These are phyloP conservation scores for Sarcophaga caerulescens DNA, from an alignment of 2,888 invertebrate genomes.

Conservation along the genomic window DNA sequence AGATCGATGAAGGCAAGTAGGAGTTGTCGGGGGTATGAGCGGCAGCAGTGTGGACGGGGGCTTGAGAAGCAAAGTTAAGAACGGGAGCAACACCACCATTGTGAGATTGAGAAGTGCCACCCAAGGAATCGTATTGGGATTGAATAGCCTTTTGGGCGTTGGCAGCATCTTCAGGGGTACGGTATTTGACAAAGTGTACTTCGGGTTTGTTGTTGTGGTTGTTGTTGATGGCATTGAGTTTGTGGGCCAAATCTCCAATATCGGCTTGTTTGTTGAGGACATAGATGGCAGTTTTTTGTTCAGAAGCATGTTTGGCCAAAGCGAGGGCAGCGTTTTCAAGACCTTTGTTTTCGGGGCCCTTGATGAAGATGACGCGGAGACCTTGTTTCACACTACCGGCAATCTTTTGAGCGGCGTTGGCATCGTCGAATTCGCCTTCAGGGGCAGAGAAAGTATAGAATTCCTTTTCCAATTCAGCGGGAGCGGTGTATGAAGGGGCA, in stretches of 20 bases:
- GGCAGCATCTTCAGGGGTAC: conserved; percentile 77
- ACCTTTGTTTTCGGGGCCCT: conserved; percentile 78
- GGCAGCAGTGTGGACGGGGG: conserved; percentile 64
- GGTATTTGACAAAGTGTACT: conserved; percentile 76
- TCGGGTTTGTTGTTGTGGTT: conserved; percentile 76
- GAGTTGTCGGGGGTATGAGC: conserved; percentile 70
- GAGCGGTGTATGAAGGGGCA: conserved; percentile 52
- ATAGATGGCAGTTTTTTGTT: conserved; percentile 79
- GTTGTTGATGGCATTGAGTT: conserved; percentile 73
- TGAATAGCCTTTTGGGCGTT: conserved; percentile 76
- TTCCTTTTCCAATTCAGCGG: conserved; percentile 77
- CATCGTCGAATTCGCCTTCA: conserved; percentile 76
- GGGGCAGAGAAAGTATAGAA: conserved; percentile 78
- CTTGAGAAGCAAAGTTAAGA: conserved; percentile 75
- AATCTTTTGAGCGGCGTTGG: conserved; percentile 70
- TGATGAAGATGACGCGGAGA: conserved; percentile 79
- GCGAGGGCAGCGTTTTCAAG: conserved; percentile 77
- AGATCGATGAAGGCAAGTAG: conserved; percentile 73
- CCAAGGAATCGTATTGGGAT: not conserved
- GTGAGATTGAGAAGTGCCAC: not conserved
- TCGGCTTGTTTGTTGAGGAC: conserved; percentile 78
- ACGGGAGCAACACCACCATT: conserved; percentile 75
- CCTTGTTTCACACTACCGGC: conserved; percentile 74
- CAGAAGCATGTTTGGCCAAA: conserved; percentile 77
- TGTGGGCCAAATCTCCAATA: conserved; percentile 74